Evolutionary conservation across 1,140 invertebrate genomes (phyloP), one percentile per base, ranked within the genome.

Genomic region (Drosophila mayri): DNA sequence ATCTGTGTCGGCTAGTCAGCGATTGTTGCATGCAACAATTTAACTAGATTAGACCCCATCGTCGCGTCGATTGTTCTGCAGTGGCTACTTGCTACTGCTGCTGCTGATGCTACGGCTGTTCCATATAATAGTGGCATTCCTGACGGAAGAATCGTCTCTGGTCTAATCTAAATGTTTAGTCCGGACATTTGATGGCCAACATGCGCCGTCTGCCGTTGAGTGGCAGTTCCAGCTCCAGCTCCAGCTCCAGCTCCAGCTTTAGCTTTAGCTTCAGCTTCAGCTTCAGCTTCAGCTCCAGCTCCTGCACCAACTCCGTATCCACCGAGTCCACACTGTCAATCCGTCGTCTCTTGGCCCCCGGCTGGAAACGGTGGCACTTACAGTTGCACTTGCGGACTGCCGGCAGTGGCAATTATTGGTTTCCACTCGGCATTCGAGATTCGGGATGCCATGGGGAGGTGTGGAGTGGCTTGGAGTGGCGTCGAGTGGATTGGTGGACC

Each of bases 1-100:
- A 86, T 74, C 64, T 73, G 50, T 46, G 22, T 71, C 30, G 62
- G 61, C 25, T 67, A 49, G 35, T 41, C 54, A 67, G 70, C 71
- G 75, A 79, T 82, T 88, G 85, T 85, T 88, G 85, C 85, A 88
- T 88, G 85, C 85, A 88, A 90, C 85, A 88, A 88, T 88, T 88
- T 85, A 77, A 77, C 74, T 65, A 88, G 85, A 88, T 88, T 88
- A 88, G 81, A 78, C 81, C 66, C 76, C 79, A 70, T 72, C 78
- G 68, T 79, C 57, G 76, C 76, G 71, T 43, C 84, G 78, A 90
- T 88, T 88, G 85, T 88, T 86, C 82, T 82, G 64, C 58, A 44
- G 61, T 66, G 65, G 57, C 35, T 35, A 65, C 62, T 66, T n/a
- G 32, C 35, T 12, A 22, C 66, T 20, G 18, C 43, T 35, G 18